A percentile compares a stretch with the other conserved stretches of the same genome.
phyloP scores from a whole-genome alignment of 2,113 vertebrate species.

The Plotosus lineatus region DNA sequence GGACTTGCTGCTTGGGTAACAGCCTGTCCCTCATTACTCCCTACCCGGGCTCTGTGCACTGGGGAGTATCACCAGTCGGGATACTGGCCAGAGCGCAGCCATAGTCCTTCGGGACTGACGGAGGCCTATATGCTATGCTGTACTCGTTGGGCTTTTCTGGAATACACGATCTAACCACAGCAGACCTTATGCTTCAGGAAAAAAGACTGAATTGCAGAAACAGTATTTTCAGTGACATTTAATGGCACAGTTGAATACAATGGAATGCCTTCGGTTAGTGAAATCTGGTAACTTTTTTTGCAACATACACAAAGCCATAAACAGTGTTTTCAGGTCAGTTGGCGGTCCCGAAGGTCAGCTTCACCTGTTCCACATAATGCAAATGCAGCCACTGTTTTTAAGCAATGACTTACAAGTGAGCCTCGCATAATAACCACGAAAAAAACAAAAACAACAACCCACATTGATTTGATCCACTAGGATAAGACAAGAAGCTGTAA shows the following conservation, averaged over 20 bases:
- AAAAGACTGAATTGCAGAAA: conserved; percentile 36
- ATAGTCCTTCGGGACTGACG: too few relatives aligned
- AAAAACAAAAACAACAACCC: too few relatives aligned
- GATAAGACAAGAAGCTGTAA: conserved; percentile 54
- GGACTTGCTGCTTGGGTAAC: too few relatives aligned
- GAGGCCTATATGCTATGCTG: too few relatives aligned
- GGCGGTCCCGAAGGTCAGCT: neutral
- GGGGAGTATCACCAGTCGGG: too few relatives aligned
- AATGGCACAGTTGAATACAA: conserved; percentile 64
- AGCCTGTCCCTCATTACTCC: too few relatives aligned
- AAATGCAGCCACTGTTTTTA: conserved; percentile 7
- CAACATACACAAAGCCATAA: neutral
- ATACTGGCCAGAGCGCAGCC: too few relatives aligned
- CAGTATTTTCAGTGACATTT: conserved; percentile 26
- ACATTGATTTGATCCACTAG: conserved; percentile 39
- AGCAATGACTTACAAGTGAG: conserved; percentile 12
- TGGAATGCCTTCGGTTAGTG: conserved; percentile 29
- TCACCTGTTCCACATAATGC: neutral
- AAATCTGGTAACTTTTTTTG: neutral
- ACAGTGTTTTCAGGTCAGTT: neutral
- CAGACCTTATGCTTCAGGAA: neutral
- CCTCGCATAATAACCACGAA: conserved; percentile 46
- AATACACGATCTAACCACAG: neutral
- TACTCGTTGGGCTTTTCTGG: neutral
- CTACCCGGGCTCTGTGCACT: too few relatives aligned